Percentiles rank a stretch among this genome's conserved stretches.
Evolutionary conservation across 1,140 invertebrate genomes (phyloP).

Genomic region (Cataglyphis hispanica): DNA sequence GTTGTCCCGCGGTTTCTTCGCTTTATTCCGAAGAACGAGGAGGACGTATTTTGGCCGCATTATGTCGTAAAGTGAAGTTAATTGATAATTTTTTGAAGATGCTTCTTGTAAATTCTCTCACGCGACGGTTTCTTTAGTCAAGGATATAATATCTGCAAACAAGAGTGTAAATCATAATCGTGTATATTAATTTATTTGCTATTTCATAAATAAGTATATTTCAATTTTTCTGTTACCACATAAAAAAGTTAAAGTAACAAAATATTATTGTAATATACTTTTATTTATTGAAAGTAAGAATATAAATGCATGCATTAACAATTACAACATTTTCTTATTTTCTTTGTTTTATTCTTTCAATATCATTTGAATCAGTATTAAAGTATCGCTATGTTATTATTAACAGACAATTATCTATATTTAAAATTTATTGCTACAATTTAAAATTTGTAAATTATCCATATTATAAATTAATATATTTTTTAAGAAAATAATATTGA

Average conservation of each 20-base stretch:
- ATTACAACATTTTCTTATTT: neutral
- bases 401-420: neutral
- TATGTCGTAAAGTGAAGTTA: slow-evolving; percentile 45
- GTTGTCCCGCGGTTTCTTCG: slow-evolving; percentile 68
- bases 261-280: neutral
- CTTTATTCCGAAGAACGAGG: slow-evolving; percentile 54
- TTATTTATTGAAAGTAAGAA: neutral
- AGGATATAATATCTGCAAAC: neutral
- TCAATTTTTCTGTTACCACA: neutral
- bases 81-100: slow-evolving; percentile 36
- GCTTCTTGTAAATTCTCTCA: neutral
- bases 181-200: neutral
- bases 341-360: neutral
- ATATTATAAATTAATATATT: slow-evolving; percentile 8
- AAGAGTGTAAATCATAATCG: neutral
- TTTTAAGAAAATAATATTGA: neutral
- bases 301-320: neutral
- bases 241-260: neutral
- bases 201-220: neutral
- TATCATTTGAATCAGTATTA: neutral
- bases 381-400: neutral
- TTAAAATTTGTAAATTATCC: neutral
- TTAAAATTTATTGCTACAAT: neutral
- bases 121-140: neutral
- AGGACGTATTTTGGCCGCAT: slow-evolving; percentile 35